Evolutionary conservation across 2,888 invertebrate genomes (phyloP), one percentile per base, ranked within the genome.

Genomic region (Campaea margaritaria): DNA sequence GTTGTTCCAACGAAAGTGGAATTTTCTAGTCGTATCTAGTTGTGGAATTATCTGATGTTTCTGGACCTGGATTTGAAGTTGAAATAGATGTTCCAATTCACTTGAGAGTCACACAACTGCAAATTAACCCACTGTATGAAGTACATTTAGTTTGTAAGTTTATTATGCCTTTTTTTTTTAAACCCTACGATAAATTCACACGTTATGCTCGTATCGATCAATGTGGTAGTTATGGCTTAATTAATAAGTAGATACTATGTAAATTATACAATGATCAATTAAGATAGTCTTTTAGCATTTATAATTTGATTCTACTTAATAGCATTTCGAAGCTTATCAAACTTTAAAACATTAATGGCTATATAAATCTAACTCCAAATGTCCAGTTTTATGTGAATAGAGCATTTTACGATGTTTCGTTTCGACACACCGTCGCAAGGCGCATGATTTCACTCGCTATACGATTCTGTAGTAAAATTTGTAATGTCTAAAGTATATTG

Each of bases 1-100:
- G 51, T 67, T 64, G 51, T 28, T 34, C 14, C 41, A 63, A 65
- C 57, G 66, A 68, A 68, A 68, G 64, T 68, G 62, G 58, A 64
- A 50, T 59, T 31, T 51, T 44, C 13, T 65, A 38, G 28, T 46
- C 39, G 45, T 56, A 36, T 47, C 13, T 55, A 36, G 55, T 48
- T 55, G n/a, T n/a, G n/a, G n/a, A 27, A 56, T 21, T 21, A 21
- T 21, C 21, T 2, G 5, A 21, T 21, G 2, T 2, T 21, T 2
- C 21, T 21, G 21, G n/a, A n/a, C n/a, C n/a, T n/a, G n/a, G n/a
- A n/a, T n/a, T n/a, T n/a, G n/a, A n/a, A n/a, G n/a, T n/a, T n/a
- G n/a, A n/a, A n/a, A n/a, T n/a, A n/a, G n/a, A n/a, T n/a, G n/a
- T n/a, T n/a, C n/a, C n/a, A n/a, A n/a, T n/a, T n/a, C n/a, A n/a